Base-by-base conservation (phyloP, 2,797 vertebrate genomes). In the Diceros bicornis region DNA sequence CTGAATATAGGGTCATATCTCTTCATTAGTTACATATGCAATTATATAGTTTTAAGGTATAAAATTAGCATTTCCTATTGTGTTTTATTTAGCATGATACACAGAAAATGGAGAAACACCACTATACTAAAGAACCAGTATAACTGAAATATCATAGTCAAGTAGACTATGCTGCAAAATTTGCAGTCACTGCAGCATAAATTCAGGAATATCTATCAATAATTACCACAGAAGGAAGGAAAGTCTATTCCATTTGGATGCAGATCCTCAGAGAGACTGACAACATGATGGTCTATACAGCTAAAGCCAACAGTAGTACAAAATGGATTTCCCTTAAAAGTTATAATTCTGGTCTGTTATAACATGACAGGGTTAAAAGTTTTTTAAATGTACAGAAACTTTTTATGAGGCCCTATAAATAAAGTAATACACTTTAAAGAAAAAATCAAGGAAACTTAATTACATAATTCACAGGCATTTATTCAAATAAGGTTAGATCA, bases 341-440 rank as follows among this genome's bases (percentile, higher is more conserved):
- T 25, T 68, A 25, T 16, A 72, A 41, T 82, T 91, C 64, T 77
- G 55, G 23, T 75, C 50, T 71, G 37, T 20, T 57, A 91, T 92
- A n/a, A 66, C 61, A 85, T 18, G 41, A 21, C 8, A 59, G 23
- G 16, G 5, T 20, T 91, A 69, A 75, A 34, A 9, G 4, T 82
- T 81, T 83, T 64, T 95, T 25, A 55, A 91, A 74, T 44, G 2
- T 66, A 89, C 1, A 47, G 92, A 94, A 68, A 64, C 17, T 12
- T 93, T 93, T 82, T 86, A 72, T 66, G 83, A 96, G 69, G 41
- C 12, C 2, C 23, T 69, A 66, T 66, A 92, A 93, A 52, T 41
- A 92, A 88, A 77, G 20, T 41, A 94, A 85, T 69, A 18, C 18
- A n/a, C 71, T 95, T 95, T 62, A 83, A 97, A 91, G 79, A 96